Conservation (phyloP, 2,797 vertebrate species). For the Sebastes minor region DNA sequence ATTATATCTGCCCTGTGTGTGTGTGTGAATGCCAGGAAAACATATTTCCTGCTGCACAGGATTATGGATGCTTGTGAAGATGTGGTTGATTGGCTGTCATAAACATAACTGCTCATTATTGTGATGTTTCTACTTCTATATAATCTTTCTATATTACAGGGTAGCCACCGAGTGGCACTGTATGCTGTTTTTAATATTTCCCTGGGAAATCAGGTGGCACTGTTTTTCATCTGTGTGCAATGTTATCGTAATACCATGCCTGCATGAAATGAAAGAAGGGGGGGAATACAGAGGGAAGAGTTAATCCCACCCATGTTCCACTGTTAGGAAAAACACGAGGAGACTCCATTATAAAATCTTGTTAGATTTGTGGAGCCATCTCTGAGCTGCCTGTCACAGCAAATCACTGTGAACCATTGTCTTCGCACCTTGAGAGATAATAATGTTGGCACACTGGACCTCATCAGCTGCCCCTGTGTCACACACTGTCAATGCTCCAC, state of each 20-base stretch:
- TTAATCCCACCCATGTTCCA: constrained; percentile 14
- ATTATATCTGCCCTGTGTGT: constrained; percentile 2
- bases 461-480: constrained; percentile 7
- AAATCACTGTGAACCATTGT: constrained; percentile 23
- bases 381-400: background rate
- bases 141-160: constrained; percentile 10
- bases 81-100: constrained; percentile 10
- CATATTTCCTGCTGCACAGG: background rate
- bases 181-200: background rate
- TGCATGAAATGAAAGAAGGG: constrained; percentile 3
- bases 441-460: constrained; percentile 18
- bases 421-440: constrained; percentile 23
- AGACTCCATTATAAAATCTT: background rate
- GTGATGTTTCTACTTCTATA: constrained; percentile 11
- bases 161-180: constrained; percentile 61
- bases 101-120: constrained; percentile 29
- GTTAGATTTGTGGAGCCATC: constrained; percentile 1
- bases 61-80: constrained; percentile 5
- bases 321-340: constrained; percentile 3
- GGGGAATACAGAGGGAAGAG: constrained; percentile 12
- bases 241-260: background rate
- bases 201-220: background rate
- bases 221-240: constrained; percentile 10
- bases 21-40: background rate
- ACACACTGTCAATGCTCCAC: background rate